Percentiles rank a stretch among this genome's conserved stretches.
These are phyloP conservation scores for Drosophila paracracens DNA, from an alignment of 2,888 invertebrate species.

Conservation along the genomic window DNA sequence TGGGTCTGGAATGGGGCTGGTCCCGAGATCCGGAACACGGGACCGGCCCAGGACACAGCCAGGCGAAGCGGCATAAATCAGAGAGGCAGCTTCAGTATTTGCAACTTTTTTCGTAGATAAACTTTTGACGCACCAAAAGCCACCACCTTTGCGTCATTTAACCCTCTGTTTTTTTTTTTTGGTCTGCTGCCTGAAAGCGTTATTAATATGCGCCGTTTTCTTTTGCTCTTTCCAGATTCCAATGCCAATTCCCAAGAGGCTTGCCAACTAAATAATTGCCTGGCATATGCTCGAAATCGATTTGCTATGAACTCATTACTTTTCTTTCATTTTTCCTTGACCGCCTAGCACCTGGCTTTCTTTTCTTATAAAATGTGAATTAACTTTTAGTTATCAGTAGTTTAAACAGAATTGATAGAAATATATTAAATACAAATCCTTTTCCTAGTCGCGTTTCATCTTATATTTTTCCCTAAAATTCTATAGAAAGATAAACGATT, in stretches of 20 bases:
- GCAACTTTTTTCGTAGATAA: slow-evolving; percentile 66
- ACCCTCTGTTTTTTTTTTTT: slow-evolving; percentile 61
- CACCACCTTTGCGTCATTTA: slow-evolving; percentile 68
- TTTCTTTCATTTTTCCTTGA: slow-evolving; percentile 1
- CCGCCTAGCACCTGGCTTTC: background rate
- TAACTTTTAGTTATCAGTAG: background rate
- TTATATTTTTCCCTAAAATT: slow-evolving; percentile 59
- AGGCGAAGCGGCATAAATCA: slow-evolving; percentile 74
- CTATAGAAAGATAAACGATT: slow-evolving; percentile 83
- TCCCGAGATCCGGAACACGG: background rate
- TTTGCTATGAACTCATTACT: slow-evolving; percentile 1
- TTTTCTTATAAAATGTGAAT: slow-evolving; percentile 1
- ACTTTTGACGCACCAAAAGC: slow-evolving; percentile 69
- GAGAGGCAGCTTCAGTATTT: slow-evolving; percentile 43
- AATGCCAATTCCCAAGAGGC: slow-evolving; percentile 55
- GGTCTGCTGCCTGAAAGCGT: slow-evolving; percentile 37
- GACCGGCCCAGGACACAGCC: slow-evolving; percentile 19
- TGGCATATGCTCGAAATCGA: slow-evolving; percentile 54
- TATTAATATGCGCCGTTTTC: slow-evolving; percentile 77
- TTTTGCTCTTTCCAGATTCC: slow-evolving; percentile 30
- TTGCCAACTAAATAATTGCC: slow-evolving; percentile 66
- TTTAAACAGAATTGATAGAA: slow-evolving; percentile 19
- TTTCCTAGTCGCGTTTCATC: background rate
- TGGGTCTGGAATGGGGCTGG: background rate
- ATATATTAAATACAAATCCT: slow-evolving; percentile 6